These are phyloP conservation scores for Emydocephalus ijimae DNA, from an alignment of 2,113 vertebrate genomes.

Conservation along the genomic window DNA sequence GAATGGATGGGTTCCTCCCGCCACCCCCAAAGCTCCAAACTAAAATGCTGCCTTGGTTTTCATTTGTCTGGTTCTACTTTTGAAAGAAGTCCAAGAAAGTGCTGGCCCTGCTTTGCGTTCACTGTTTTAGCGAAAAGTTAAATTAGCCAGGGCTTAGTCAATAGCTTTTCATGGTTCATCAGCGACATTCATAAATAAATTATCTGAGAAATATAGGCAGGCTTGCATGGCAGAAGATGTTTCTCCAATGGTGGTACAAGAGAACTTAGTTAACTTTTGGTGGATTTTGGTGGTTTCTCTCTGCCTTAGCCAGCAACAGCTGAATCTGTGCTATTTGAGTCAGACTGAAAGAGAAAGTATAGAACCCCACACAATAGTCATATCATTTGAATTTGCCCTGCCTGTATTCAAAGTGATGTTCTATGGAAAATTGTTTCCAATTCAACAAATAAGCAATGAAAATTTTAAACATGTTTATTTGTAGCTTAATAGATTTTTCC, in stretches of 20 bases:
- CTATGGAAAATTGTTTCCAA: neutral
- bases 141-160: neutral
- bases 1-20: neutral
- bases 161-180: neutral
- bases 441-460: neutral
- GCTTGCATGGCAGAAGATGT: neutral
- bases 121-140: neutral
- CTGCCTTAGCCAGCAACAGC: neutral
- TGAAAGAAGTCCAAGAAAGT: neutral
- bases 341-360: neutral
- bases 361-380: neutral
- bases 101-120: neutral
- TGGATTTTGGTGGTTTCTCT: neutral
- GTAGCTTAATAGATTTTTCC: neutral
- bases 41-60: neutral
- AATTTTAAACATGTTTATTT: neutral
- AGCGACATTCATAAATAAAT: neutral
- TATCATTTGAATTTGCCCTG: neutral
- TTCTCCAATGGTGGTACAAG: slow-evolving; percentile 17
- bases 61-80: neutral
- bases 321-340: too few relatives aligned
- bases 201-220: neutral
- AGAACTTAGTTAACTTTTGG: neutral
- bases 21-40: neutral
- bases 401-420: neutral